Conservation (phyloP, 1,140 invertebrate genomes). For the Megalonaias nervosa region DNA sequence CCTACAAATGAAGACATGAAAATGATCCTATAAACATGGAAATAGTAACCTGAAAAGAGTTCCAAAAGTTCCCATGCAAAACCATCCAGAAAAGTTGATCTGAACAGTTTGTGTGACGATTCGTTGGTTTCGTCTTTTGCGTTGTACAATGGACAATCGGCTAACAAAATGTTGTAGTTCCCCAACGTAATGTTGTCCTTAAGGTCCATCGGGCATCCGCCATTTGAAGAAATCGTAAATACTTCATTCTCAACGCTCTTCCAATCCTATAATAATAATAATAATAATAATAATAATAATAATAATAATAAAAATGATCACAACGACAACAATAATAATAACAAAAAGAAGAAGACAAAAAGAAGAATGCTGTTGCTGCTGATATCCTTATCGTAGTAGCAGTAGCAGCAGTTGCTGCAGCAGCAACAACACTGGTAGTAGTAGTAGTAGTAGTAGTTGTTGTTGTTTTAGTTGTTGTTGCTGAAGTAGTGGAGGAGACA, state of each 20-base stretch:
- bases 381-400: slow-evolving; percentile 41
- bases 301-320: too few species aligned
- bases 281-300: too few species aligned
- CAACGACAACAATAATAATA: too few species aligned
- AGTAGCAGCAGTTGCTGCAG: slow-evolving; percentile 51
- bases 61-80: slow-evolving; percentile 54
- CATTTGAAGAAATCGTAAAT: slow-evolving; percentile 35
- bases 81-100: slow-evolving; percentile 33
- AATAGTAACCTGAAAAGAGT: slow-evolving; percentile 40
- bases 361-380: slow-evolving; percentile 13
- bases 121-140: slow-evolving; percentile 24
- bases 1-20: too few species aligned
- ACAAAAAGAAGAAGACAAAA: not conserved
- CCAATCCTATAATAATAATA: slow-evolving; percentile 33
- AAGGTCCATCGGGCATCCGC: slow-evolving; percentile 24
- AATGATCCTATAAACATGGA: too few species aligned
- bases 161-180: slow-evolving; percentile 47
- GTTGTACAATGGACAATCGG: slow-evolving; percentile 40
- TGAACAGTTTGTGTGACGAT: slow-evolving; percentile 39
- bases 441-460: slow-evolving; percentile 37
- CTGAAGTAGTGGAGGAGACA: slow-evolving; percentile 33
- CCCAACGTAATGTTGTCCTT: slow-evolving; percentile 40
- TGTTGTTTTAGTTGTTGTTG: slow-evolving; percentile 38
- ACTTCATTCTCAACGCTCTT: slow-evolving; percentile 33
- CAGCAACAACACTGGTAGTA: slow-evolving; percentile 40